phyloP scores from a whole-genome alignment of 2,797 vertebrate species.

The Pipistrellus nathusii region DNA sequence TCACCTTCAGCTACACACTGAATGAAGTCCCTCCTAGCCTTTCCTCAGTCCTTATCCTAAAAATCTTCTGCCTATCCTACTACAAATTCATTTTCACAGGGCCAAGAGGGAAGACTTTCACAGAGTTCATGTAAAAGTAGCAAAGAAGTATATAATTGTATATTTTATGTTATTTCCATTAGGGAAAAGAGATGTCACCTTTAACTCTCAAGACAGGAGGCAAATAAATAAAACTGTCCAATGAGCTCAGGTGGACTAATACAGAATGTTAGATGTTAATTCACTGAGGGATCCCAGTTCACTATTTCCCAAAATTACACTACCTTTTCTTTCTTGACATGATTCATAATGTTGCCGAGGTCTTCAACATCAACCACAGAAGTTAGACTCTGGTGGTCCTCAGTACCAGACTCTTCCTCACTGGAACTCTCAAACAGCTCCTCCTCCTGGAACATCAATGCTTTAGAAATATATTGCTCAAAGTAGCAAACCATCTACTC shows the following conservation, averaged over 20 bases:
- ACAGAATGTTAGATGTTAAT: background rate
- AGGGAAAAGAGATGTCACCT: too few species aligned
- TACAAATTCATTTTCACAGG: background rate
- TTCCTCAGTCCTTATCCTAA: background rate
- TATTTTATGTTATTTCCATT: too few species aligned
- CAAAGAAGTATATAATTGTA: background rate
- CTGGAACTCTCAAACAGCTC: slow-evolving; percentile 91
- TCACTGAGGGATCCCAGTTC: background rate
- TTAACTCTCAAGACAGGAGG: background rate
- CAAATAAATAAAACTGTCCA: slow-evolving; percentile 33
- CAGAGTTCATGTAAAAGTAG: background rate
- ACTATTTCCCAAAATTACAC: background rate
- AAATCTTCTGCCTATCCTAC: background rate
- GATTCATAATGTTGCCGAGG: slow-evolving; percentile 91
- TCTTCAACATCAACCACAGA: slow-evolving; percentile 94
- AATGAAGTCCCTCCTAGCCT: background rate
- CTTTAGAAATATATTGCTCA: background rate
- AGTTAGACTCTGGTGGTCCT: slow-evolving; percentile 76
- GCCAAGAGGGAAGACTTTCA: background rate
- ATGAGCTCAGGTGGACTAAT: background rate
- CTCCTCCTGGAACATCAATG: slow-evolving; percentile 76
- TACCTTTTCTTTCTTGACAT: slow-evolving; percentile 93
- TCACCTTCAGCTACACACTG: background rate
- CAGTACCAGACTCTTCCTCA: slow-evolving; percentile 86
- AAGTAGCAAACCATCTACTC: background rate